Base-by-base conservation (phyloP, 2,888 invertebrate species). In the Tricholauxania praeusta region DNA sequence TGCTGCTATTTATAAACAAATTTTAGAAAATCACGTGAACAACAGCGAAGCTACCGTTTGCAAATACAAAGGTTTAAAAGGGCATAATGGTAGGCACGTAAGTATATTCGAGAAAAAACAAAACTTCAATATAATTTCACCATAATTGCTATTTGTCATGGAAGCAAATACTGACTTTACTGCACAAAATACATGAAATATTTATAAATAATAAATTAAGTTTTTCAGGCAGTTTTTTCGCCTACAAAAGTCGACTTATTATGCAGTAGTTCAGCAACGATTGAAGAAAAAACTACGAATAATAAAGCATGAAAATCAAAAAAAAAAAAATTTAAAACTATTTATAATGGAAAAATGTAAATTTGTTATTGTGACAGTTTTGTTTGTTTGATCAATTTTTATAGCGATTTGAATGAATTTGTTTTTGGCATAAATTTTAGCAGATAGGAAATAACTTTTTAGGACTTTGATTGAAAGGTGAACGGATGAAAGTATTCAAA, bases 311-410 rank as follows among this genome's bases (percentile, higher is more conserved):
- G 22, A 19, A 12, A 55, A 12, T n/a, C 22, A 1, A 7, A 7
- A 39, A 5, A 15, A 7, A 15, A n/a, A 28, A 51, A 53, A 47
- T n/a, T n/a, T n/a, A n/a, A 12, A 22, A 69, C 75, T 19, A 28
- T 49, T 64, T 39, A 28, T 39, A 39, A 39, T 39, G 49, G 80
- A 80, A 82, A 28, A 82, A 83, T 83, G 82, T 77, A 82, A 82
- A 82, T 82, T 28, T 82, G 78, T 79, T 81, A 79, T 81, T 79
- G 59, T 75, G 77, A 78, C 79, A 77, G 79, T 82, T 77, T 77
- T 75, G 75, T 72, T 81, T 83, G 82, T 82, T 82, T 83, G 82
- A 82, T 82, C 83, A 83, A 83, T 82, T 82, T 82, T 81, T 78
- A 80, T 79, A 79, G 79, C 80, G 81, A 66, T 66, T 67, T 62